Conservation (phyloP, 30 jellyfish, hydroid and myxozoan species). For the Catostylus mosaicus region DNA sequence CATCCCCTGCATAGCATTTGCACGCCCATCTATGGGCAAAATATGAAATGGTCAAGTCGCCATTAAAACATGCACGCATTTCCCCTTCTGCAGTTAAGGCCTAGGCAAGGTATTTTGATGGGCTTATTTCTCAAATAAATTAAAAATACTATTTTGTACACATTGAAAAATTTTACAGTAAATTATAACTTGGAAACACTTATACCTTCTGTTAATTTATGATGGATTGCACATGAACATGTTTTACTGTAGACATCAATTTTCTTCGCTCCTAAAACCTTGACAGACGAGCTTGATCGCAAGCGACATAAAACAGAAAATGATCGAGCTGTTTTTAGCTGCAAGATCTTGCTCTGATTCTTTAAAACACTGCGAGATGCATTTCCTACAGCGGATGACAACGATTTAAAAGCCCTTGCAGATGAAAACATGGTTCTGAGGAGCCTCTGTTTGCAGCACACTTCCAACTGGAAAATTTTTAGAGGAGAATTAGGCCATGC, state of each 20-base stretch:
- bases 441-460: neutral
- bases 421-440: constrained; percentile 25
- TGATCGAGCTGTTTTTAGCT: constrained; percentile 18
- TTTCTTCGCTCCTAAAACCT: constrained; percentile 32
- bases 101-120: too few species aligned
- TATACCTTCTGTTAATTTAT: constrained; percentile 63
- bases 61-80: too few species aligned
- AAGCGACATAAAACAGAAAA: constrained; percentile 48
- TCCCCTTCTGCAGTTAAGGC: too few species aligned
- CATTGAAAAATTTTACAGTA: too few species aligned
- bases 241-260: constrained; percentile 21
- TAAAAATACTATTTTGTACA: too few species aligned
- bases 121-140: too few species aligned
- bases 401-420: constrained; percentile 2
- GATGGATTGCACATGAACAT: constrained; percentile 61
- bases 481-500: constrained; percentile 12
- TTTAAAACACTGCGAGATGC: constrained; percentile 14
- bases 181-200: too few species aligned
- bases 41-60: too few species aligned
- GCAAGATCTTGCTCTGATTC: constrained; percentile 19
- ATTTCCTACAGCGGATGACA: constrained; percentile 26
- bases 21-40: too few species aligned
- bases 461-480: neutral
- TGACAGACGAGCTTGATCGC: constrained; percentile 53
- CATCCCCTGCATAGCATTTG: too few species aligned